Conservation (phyloP, 2,113 vertebrate species). For the Cephalophus harveyi region DNA sequence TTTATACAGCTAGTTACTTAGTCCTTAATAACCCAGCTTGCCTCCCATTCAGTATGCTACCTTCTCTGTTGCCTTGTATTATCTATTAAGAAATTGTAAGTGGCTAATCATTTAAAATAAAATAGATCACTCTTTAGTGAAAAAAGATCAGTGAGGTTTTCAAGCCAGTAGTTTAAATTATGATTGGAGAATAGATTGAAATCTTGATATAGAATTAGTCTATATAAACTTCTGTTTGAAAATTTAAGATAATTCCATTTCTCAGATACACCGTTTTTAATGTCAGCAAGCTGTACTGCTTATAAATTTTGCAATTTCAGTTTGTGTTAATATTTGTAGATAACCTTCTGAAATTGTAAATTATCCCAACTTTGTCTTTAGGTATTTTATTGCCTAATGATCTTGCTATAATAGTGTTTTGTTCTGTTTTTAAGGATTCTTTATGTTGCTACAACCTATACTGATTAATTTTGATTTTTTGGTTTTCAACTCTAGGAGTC, state of each 20-base stretch:
- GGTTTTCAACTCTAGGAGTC: slow-evolving; percentile 88
- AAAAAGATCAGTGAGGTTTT: slow-evolving; percentile 3
- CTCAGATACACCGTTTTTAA: neutral
- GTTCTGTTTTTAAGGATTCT: slow-evolving; percentile 69
- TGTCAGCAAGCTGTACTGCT: slow-evolving; percentile 13
- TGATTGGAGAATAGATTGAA: slow-evolving; percentile 24
- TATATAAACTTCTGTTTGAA: slow-evolving; percentile 46
- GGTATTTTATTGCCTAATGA: slow-evolving; percentile 62
- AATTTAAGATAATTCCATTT: slow-evolving; percentile 51
- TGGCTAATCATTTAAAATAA: slow-evolving; percentile 23
- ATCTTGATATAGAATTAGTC: slow-evolving; percentile 11
- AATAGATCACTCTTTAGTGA: neutral
- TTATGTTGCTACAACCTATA: slow-evolving; percentile 79
- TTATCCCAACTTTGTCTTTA: slow-evolving; percentile 42
- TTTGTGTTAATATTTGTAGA: slow-evolving; percentile 37
- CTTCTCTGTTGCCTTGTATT: neutral
- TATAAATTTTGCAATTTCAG: slow-evolving; percentile 46
- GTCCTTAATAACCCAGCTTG: neutral
- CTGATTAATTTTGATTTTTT: slow-evolving; percentile 85
- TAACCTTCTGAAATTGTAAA: slow-evolving; percentile 55
- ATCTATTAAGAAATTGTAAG: slow-evolving; percentile 27
- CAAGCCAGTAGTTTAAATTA: slow-evolving; percentile 25
- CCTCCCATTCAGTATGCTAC: neutral
- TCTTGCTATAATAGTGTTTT: slow-evolving; percentile 58
- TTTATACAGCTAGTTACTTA: neutral